A percentile compares a stretch with the other conserved stretches of the same genome.
Conservation (phyloP, 2,113 vertebrate genomes). For the Apteryx mantelli region DNA sequence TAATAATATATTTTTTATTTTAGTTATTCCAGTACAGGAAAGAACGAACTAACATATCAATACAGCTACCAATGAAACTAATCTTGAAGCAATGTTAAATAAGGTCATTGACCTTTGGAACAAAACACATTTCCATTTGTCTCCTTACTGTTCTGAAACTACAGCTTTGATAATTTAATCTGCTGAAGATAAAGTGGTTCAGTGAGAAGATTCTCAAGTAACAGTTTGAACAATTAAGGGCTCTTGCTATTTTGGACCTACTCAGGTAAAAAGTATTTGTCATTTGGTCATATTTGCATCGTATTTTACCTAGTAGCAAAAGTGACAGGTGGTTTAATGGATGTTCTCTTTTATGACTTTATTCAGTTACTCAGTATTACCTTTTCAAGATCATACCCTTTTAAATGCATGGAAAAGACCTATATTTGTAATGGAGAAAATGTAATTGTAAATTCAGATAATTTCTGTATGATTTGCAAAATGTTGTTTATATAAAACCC, state of each 20-base stretch:
- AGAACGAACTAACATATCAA: slow-evolving; percentile 69
- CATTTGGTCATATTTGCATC: background rate
- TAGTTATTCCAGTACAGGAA: slow-evolving; percentile 68
- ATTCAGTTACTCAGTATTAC: background rate
- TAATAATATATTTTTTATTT: background rate
- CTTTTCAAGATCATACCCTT: background rate
- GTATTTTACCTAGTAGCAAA: background rate
- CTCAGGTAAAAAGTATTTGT: slow-evolving; percentile 64
- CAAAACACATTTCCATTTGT: slow-evolving; percentile 64
- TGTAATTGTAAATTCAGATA: background rate
- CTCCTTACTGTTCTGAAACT: slow-evolving; percentile 48
- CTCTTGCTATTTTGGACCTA: slow-evolving; percentile 66
- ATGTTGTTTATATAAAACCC: background rate
- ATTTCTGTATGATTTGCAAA: background rate
- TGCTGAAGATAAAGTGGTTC: slow-evolving; percentile 61
- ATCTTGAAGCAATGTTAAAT: slow-evolving; percentile 71
- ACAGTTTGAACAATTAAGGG: slow-evolving; percentile 68
- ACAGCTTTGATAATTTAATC: slow-evolving; percentile 65
- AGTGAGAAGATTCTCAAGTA: slow-evolving; percentile 74
- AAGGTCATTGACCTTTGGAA: slow-evolving; percentile 71
- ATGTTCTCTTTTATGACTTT: background rate
- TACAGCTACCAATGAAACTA: slow-evolving; percentile 70
- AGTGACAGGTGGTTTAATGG: background rate
- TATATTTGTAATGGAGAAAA: background rate
- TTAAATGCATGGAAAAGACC: background rate